Evolutionary conservation across 2,113 vertebrate genomes (phyloP).

Genomic region (Engraulis encrasicolus): DNA sequence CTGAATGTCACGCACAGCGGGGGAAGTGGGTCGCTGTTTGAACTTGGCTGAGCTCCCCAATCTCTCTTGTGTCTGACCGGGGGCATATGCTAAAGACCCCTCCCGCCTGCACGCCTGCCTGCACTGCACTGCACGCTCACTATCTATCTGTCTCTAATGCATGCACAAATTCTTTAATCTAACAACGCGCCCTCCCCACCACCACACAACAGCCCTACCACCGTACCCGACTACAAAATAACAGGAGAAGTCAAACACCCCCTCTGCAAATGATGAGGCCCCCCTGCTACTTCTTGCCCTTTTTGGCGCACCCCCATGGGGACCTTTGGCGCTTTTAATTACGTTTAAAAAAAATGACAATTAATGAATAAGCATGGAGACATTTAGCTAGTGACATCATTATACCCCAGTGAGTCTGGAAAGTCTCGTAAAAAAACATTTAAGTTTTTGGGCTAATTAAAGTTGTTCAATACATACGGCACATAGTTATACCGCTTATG

Average conservation of each 20-base stretch:
- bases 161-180: neutral
- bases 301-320: no score
- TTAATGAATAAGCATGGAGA: neutral
- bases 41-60: neutral
- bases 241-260: conserved; percentile 7
- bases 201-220: no score
- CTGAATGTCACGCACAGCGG: conserved; percentile 1
- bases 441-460: no score
- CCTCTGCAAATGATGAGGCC: neutral
- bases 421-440: no score
- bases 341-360: neutral
- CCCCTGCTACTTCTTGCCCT: neutral
- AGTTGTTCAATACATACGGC: no score
- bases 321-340: neutral
- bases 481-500: no score
- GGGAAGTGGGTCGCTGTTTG: neutral
- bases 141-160: neutral
- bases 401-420: no score
- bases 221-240: neutral
- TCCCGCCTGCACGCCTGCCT: no score
- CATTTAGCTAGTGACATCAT: neutral
- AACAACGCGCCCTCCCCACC: no score
- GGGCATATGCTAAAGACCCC: neutral
- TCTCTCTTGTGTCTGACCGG: neutral
- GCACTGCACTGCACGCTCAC: no score